These are phyloP conservation scores for Elgaria multicarinata DNA, from an alignment of 2,113 vertebrate genomes.

Conservation along the genomic window DNA sequence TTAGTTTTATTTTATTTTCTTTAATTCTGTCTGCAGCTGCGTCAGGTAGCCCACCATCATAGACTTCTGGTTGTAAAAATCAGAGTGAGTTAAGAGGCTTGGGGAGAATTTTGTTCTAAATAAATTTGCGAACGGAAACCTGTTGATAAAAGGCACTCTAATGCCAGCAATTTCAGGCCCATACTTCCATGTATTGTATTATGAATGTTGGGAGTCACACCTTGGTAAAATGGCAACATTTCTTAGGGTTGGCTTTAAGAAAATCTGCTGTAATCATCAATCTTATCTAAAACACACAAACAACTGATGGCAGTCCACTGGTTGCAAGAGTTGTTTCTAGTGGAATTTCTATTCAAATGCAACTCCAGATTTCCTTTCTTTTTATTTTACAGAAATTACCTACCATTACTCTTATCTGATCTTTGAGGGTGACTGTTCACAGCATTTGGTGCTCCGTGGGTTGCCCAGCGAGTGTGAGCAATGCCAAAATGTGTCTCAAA, in stretches of 20 bases:
- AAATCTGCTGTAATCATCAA: background rate
- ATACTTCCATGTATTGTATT: background rate
- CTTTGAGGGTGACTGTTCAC: constrained; percentile 95
- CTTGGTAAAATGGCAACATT: background rate
- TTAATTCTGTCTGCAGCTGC: background rate
- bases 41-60: background rate
- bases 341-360: background rate
- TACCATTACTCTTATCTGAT: constrained; percentile 94
- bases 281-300: background rate
- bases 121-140: background rate
- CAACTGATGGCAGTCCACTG: background rate
- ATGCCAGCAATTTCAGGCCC: background rate
- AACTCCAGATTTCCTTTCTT: background rate
- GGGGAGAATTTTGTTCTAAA: background rate
- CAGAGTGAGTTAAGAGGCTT: background rate
- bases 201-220: background rate
- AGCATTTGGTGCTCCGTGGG: constrained; percentile 90
- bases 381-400: background rate
- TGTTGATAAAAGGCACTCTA: background rate
- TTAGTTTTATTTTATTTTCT: background rate
- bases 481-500: constrained; percentile 92
- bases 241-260: background rate
- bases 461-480: constrained; percentile 97
- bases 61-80: background rate
- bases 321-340: background rate